Evolutionary conservation across 2,888 invertebrate genomes (phyloP).

Genomic region (Odontocerum albicorne): DNA sequence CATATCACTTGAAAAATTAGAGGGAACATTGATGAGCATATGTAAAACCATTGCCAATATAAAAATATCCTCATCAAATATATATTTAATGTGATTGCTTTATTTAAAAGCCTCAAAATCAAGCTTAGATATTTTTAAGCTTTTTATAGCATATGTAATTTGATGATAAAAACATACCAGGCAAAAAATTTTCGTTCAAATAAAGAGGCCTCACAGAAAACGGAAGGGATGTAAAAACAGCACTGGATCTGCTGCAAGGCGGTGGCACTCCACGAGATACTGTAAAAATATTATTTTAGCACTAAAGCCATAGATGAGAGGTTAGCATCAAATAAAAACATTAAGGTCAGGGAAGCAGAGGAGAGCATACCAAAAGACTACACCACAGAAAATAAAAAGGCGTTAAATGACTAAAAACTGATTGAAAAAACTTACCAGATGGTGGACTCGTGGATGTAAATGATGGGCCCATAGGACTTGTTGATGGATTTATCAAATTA

Average conservation of each 20-base stretch:
- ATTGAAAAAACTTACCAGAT: constrained; percentile 48
- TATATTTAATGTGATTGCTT: no score
- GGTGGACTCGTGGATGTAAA: constrained; percentile 64
- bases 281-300: constrained; percentile 34
- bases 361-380: no score
- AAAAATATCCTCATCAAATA: no score
- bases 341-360: no score
- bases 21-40: no score
- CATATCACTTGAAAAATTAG: no score
- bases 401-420: neutral
- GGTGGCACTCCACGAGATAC: constrained; percentile 53
- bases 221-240: constrained; percentile 73
- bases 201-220: constrained; percentile 58
- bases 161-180: constrained; percentile 45
- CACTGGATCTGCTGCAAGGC: constrained; percentile 73
- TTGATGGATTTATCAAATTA: constrained; percentile 37
- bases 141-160: no score
- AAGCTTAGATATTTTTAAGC: constrained; percentile 2
- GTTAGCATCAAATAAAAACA: neutral
- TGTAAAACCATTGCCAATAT: no score
- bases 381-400: constrained; percentile 41
- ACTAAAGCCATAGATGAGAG: neutral
- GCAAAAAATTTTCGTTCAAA: constrained; percentile 57
- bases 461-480: constrained; percentile 46
- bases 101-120: neutral